Base-by-base conservation (phyloP, 2,113 vertebrate species). In the Trematomus loennbergii region DNA sequence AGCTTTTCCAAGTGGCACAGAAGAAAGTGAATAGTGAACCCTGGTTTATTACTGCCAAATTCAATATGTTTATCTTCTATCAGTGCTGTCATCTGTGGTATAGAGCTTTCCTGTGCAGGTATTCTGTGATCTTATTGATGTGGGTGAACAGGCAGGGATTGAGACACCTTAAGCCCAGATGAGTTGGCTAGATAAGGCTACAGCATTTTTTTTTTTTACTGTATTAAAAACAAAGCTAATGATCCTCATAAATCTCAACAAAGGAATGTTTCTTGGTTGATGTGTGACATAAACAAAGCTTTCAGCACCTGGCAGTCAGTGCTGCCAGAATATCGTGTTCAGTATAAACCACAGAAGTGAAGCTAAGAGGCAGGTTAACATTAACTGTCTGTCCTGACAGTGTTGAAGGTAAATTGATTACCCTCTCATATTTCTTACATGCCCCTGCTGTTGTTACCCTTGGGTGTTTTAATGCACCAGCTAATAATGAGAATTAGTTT, bases 261-360 rank as follows among this genome's bases (percentile, higher is more conserved):
- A 87, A 80, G 88, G 82, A 88, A 90, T 84, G 82, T 89, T 87
- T 91, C 83, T 58, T 17, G 62, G 68, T 62, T 80, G 68, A 87
- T 89, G 83, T 90, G 79, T 88, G 86, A 92, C 91, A 92, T 91
- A 93, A 93, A 93, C 88, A 91, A 86, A 75, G 86, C 79, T 91
- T 90, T 91, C 88, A 89, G 91, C 90, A 93, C 87, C 92, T 92
- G 92, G 89, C 79, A 83, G 81, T 81, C 69, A 67, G 15, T 22
- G 66, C 77, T 87, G 92, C 92, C 92, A 92, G 87, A 91, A 82
- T 60, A 89, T 89, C 78, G 81, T 92, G 92, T 91, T 92, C 79
- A 82, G 80, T 81, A 75, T 77, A 90, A 94, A 91, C 90, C 88
- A 69, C 82, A 88, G 87, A 49, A 86, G 72, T 61, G 59, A 65